Percentiles rank a stretch among this genome's conserved stretches.
phyloP scores from a whole-genome alignment of 2,113 vertebrate species.

The Phoxinus phoxinus region DNA sequence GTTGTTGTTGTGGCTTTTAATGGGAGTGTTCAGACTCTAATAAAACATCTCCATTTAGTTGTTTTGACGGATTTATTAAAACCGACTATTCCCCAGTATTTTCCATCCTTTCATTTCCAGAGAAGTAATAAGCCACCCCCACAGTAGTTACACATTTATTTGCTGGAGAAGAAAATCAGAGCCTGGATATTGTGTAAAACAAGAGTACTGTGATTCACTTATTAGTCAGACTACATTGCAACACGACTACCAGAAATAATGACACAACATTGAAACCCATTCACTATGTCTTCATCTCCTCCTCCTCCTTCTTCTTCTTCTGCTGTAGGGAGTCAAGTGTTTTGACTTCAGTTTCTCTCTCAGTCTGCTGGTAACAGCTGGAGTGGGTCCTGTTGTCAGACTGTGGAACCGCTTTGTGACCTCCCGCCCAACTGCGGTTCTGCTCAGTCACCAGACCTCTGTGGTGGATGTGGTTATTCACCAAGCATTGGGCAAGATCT shows the following conservation, averaged over 20 bases:
- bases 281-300: not conserved
- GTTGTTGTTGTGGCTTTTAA: constrained; percentile 56
- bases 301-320: not conserved
- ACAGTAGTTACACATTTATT: not conserved
- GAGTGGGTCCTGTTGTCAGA: constrained; percentile 46
- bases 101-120: constrained; percentile 20
- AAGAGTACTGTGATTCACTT: not conserved
- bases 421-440: constrained; percentile 50
- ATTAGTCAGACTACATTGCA: not conserved
- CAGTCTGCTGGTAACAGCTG: constrained; percentile 62
- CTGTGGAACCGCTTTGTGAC: constrained; percentile 65
- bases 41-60: constrained; percentile 59
- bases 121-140: constrained; percentile 4
- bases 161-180: not conserved
- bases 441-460: constrained; percentile 60
- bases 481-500: constrained; percentile 56
- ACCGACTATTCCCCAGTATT: not conserved
- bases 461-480: constrained; percentile 61
- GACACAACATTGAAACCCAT: not conserved
- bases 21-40: constrained; percentile 46
- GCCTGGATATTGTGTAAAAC: not conserved
- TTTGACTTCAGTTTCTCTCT: constrained; percentile 67
- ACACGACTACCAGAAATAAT: not conserved
- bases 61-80: constrained; percentile 45
- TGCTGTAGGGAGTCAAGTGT: constrained; percentile 54